Evolutionary conservation across 2,888 invertebrate species (phyloP), one percentile per base, ranked within the genome.

Genomic region (Phyllotreta cruciferae): DNA sequence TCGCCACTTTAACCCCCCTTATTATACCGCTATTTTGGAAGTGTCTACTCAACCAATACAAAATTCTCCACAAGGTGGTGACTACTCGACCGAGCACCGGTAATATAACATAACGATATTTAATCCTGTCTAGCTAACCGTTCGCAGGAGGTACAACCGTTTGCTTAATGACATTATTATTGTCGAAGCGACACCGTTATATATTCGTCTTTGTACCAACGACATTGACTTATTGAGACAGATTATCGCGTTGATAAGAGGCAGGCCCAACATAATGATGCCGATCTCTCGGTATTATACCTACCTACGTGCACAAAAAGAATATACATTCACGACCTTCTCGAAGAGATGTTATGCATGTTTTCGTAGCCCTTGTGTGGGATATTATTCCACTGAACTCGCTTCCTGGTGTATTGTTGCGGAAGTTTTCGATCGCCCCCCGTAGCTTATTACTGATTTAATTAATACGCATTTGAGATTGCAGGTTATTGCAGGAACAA

Each of bases 151-250:
- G 57, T 62, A 62, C 57, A n/a, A 58, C 54, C 44, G 61, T 58
- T 57, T 54, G 47, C 44, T 56, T 64, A 57, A 64, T 64, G 61
- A 61, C 57, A 64, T 64, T 56, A 64, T 64, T 61, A 64, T 61
- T 58, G 60, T 61, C 52, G 39, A 52, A 60, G 58, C 44, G 37
- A 42, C 52, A 52, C 58, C 58, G 58, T 60, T 60, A 60, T 52
- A 60, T 14, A 52, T 60, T 52, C 52, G 58, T 60, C 58, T 60
- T 60, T 60, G 58, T 60, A 60, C 42, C 52, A 13, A 24, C 42
- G 58, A 60, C 58, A 60, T 60, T 60, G 58, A 60, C 58, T 60
- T 60, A 60, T 60, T 60, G 58, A 52, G 58, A 52, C 58, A 52
- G 58, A 60, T 60, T 60, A 60, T 60, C 58, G 44, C 58, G 14